A percentile compares a stretch with the other conserved stretches of the same genome.
Conservation (phyloP, 2,113 vertebrate genomes). For the Oceanodroma tethys region DNA sequence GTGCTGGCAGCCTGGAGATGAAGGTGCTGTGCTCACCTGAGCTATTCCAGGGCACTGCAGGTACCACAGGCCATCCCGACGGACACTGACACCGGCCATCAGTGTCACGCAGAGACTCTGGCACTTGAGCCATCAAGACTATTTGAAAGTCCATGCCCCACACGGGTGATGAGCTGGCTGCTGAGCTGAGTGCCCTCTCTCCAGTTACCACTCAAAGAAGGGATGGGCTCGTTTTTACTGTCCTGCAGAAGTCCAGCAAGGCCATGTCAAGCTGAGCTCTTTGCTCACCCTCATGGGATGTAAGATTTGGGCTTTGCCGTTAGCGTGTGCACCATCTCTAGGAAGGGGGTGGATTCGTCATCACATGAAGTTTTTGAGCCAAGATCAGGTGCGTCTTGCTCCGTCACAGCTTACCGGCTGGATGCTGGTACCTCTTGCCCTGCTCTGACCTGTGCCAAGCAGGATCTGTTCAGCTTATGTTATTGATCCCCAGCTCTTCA, state of each 20-base stretch:
- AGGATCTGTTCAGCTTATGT: not conserved
- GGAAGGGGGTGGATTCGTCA: not conserved
- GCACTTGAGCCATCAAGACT: not conserved
- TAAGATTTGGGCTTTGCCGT: not conserved
- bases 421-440: not conserved
- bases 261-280: not conserved
- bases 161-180: not conserved
- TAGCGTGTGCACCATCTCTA: not conserved
- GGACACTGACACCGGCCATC: not conserved
- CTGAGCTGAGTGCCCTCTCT: not conserved
- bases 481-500: not conserved
- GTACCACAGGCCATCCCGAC: accelerated
- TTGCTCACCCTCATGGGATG: not conserved
- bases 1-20: not conserved
- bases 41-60: not conserved
- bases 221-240: not conserved
- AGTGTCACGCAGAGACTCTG: not conserved
- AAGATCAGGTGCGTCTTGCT: not conserved
- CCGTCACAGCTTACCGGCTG: not conserved
- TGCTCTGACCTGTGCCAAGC: not conserved
- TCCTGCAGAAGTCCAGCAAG: not conserved
- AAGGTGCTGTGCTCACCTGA: not conserved
- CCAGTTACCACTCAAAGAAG: not conserved
- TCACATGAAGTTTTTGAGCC: not conserved
- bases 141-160: not conserved